phyloP scores from a whole-genome alignment of 1,140 invertebrate species.

The Arion vulgaris region DNA sequence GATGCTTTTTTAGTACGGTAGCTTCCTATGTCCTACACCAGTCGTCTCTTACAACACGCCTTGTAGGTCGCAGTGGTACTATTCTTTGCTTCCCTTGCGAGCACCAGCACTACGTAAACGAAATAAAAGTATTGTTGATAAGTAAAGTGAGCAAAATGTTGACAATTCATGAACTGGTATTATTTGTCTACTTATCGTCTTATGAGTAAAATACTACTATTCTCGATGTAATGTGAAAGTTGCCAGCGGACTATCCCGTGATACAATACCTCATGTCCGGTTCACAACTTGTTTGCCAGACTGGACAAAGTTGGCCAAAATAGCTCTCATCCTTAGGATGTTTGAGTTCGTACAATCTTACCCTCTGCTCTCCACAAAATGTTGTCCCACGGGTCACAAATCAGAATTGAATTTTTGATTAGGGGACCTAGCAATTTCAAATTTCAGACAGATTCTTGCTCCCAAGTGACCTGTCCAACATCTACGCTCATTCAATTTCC shows the following conservation, averaged over 20 bases:
- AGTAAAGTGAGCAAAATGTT: not conserved
- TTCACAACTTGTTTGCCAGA: not conserved
- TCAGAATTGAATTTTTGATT: constrained; percentile 13
- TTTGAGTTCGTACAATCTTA: not conserved
- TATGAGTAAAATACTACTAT: too few relatives aligned
- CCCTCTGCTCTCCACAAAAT: not conserved
- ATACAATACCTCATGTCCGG: not conserved
- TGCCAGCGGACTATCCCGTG: not conserved
- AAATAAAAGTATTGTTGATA: not conserved
- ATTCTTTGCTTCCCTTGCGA: too few relatives aligned
- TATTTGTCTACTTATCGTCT: too few relatives aligned
- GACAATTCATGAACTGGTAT: too few relatives aligned
- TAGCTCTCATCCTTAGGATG: not conserved
- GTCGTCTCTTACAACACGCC: too few relatives aligned
- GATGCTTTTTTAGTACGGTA: too few relatives aligned
- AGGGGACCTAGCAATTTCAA: not conserved
- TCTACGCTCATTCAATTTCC: not conserved
- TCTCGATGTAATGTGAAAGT: too few relatives aligned
- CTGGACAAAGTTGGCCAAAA: constrained; percentile 5
- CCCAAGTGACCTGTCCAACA: not conserved
- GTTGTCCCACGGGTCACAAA: not conserved
- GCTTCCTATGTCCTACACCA: too few relatives aligned
- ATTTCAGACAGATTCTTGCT: not conserved
- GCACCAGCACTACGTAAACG: not conserved
- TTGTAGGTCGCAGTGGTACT: too few relatives aligned